A percentile compares a stretch with the other conserved stretches of the same genome.
Evolutionary conservation across 2,888 invertebrate species (phyloP).

Genomic region (Sphinx pinastri): DNA sequence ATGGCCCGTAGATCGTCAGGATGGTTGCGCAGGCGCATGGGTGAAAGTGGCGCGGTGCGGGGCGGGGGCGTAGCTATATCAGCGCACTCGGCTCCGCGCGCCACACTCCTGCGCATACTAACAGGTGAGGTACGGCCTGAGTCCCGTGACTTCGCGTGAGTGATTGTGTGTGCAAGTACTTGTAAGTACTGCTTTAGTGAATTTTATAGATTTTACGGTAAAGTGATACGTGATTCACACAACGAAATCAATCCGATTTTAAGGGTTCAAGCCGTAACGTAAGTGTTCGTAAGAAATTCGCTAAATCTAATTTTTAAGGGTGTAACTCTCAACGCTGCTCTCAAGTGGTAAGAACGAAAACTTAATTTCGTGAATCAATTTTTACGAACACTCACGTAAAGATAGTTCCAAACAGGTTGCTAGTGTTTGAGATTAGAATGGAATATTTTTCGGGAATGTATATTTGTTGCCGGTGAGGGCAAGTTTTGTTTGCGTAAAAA

Average conservation of each 20-base stretch:
- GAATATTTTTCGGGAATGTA: not conserved
- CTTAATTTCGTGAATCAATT: no score
- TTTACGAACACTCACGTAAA: no score
- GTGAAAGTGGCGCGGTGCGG: conserved; percentile 64
- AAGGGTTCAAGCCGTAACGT: no score
- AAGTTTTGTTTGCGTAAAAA: not conserved
- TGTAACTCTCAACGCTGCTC: no score
- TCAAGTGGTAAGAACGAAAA: no score
- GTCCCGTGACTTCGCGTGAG: not conserved
- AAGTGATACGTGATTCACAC: not conserved
- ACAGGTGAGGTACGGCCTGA: conserved; percentile 62
- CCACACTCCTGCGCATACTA: conserved; percentile 63
- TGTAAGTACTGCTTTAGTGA: conserved; percentile 8
- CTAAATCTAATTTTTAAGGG: no score
- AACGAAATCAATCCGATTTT: no score
- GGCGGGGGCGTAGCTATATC: conserved; percentile 64
- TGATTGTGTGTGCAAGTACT: conserved; percentile 23
- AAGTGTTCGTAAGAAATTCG: no score
- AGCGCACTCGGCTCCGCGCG: conserved; percentile 67
- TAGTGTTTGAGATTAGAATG: not conserved
- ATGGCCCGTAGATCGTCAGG: conserved; percentile 59
- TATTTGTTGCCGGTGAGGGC: not conserved
- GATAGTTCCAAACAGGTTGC: no score
- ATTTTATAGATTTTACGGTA: not conserved
- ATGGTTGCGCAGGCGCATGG: conserved; percentile 65